phyloP scores from a whole-genome alignment of 1,140 invertebrate genomes.

The Meloidogyne hapla region DNA sequence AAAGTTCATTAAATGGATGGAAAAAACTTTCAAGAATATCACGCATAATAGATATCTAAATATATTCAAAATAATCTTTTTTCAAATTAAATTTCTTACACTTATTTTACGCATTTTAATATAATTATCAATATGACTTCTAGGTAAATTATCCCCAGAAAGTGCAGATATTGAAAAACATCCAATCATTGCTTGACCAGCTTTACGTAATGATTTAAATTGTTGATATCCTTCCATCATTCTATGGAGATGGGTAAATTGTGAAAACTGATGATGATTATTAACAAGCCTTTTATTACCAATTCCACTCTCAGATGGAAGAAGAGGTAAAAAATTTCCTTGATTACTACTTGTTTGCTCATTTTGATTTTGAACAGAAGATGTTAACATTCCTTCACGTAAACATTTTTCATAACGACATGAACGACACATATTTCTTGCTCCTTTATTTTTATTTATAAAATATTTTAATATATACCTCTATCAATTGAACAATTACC shows the following conservation, averaged over 20 bases:
- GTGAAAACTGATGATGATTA: no score
- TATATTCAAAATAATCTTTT: background rate
- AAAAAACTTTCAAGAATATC: slow-evolving; percentile 54
- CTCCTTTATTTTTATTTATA: slow-evolving; percentile 18
- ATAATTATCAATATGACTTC: slow-evolving; percentile 50
- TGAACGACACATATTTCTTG: slow-evolving; percentile 49
- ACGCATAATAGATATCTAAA: slow-evolving; percentile 48
- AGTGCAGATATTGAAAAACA: slow-evolving; percentile 23
- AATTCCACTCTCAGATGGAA: slow-evolving; percentile 27
- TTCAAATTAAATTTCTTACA: no score
- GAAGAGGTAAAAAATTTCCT: background rate
- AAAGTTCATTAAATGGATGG: slow-evolving; percentile 37
- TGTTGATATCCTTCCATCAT: slow-evolving; percentile 52
- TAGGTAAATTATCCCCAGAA: slow-evolving; percentile 41
- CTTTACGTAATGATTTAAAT: slow-evolving; percentile 45
- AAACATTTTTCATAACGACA: slow-evolving; percentile 49
- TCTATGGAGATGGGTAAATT: background rate
- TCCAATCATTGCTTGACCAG: slow-evolving; percentile 52
- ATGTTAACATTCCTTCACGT: slow-evolving; percentile 48
- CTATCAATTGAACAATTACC: slow-evolving; percentile 16
- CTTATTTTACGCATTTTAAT: slow-evolving; percentile 53
- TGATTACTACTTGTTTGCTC: background rate
- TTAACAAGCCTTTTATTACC: slow-evolving; percentile 36
- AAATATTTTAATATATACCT: slow-evolving; percentile 4
- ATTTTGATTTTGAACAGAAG: slow-evolving; percentile 8